Base-by-base conservation (phyloP, 2,113 vertebrate genomes). In the Platichthys stellatus region DNA sequence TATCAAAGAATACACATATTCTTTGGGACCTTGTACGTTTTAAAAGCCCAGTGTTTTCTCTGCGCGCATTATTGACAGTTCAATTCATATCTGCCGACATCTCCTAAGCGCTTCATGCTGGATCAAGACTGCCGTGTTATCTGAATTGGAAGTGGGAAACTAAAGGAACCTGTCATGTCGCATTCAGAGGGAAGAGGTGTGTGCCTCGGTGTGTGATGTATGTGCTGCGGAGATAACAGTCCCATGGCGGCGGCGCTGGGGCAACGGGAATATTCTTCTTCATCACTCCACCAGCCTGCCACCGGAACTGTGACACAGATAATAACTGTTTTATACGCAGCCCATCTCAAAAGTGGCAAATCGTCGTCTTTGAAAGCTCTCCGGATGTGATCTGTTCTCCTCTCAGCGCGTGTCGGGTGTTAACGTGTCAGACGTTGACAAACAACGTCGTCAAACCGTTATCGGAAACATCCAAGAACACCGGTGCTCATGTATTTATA, bases 31-130 rank as follows among this genome's bases (percentile, higher is more conserved):
- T 68, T 71, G 71, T 81, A 73, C 35, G 0, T 84, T 85, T 76
- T 76, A 73, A 86, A 90, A 83, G 82, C 83, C 66, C 60, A 20
- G 82, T 83, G 86, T 87, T 84, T 72, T 72, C 49, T 67, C 78
- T 1, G 61, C 2, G 38, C 14, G 62, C 59, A 20, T 93, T 91
- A 90, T 84, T 93, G 92, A 91, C 92, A 92, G 85, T 74, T 91
- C 84, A 76, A 90, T 93, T 93, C 91, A 92, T 90, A 92, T 92
- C 90, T 68, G 80, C 28, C 85, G 91, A 91, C 92, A 93, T 92
- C 90, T 91, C 89, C 77, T 89, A 81, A 90, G 89, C 89, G 43
- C 83, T 85, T 88, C 89, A 86, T 68, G 86, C 72, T 35, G 72
- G 87, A 90, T 90, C 83, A 89, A 77, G 78, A 73, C 79, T 17